These are phyloP conservation scores for Platerodrilus igneus DNA, from an alignment of 2,888 invertebrate genomes.

Conservation along the genomic window DNA sequence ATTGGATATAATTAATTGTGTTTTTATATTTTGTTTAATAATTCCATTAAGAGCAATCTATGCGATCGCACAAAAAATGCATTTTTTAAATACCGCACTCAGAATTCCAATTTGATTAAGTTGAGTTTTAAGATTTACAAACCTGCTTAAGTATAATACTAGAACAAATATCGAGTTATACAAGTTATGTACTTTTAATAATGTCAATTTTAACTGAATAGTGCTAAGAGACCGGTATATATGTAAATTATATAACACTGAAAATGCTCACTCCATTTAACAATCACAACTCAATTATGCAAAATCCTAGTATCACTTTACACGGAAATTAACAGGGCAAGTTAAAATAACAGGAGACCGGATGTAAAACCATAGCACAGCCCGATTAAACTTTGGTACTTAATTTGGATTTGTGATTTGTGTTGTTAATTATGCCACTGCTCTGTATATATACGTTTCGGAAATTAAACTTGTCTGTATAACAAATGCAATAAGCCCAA, in stretches of 20 bases:
- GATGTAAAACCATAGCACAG: slow-evolving; percentile 34
- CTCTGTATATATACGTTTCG: slow-evolving; percentile 41
- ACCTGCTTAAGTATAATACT: too few relatives aligned
- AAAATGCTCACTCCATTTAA: slow-evolving; percentile 47
- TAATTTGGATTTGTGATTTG: slow-evolving; percentile 47
- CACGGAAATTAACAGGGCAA: slow-evolving; percentile 49
- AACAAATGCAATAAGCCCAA: too few relatives aligned
- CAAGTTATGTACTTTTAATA: too few relatives aligned
- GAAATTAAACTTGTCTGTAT: too few relatives aligned
- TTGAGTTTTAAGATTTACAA: too few relatives aligned
- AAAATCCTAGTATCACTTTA: slow-evolving; percentile 45
- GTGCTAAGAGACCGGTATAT: slow-evolving; percentile 40
- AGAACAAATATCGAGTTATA: too few relatives aligned
- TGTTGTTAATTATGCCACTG: slow-evolving; percentile 46
- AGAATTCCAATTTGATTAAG: slow-evolving; percentile 2
- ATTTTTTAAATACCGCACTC: slow-evolving; percentile 43
- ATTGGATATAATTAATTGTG: slow-evolving; percentile 49
- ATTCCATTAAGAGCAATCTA: slow-evolving; percentile 47
- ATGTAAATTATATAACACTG: slow-evolving; percentile 46
- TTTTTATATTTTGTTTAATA: slow-evolving; percentile 50
- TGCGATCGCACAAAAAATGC: slow-evolving; percentile 30
- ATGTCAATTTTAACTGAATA: slow-evolving; percentile 36
- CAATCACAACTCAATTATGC: slow-evolving; percentile 50
- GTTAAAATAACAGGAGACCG: slow-evolving; percentile 45
- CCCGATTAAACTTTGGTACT: slow-evolving; percentile 38